These are phyloP conservation scores for Cinclus cinclus DNA, from an alignment of 2,113 vertebrate genomes.

Conservation along the genomic window DNA sequence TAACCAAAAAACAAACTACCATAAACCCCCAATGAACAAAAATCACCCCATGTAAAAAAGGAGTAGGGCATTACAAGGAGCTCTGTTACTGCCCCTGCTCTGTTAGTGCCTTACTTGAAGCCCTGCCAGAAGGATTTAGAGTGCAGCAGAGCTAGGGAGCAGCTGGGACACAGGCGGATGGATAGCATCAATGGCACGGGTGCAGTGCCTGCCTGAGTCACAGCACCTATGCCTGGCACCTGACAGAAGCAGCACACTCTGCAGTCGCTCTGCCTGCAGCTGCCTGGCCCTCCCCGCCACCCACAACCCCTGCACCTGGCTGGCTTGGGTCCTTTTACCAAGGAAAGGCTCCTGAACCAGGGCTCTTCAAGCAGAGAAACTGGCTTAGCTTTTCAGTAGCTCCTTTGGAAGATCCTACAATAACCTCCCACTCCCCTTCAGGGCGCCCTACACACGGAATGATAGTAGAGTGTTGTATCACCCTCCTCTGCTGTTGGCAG, in stretches of 20 bases:
- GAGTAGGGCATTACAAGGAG: background rate
- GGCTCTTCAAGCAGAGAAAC: background rate
- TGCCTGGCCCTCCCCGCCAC: too few species aligned
- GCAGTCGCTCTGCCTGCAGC: accelerated
- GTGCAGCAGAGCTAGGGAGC: background rate
- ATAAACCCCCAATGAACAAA: background rate
- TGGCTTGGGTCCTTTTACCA: background rate
- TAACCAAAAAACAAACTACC: background rate
- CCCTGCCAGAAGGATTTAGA: background rate
- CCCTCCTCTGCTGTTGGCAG: background rate
- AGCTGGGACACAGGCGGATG: background rate
- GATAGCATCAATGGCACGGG: background rate
- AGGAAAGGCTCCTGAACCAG: background rate
- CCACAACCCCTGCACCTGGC: background rate
- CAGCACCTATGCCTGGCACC: background rate
- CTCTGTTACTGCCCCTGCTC: background rate
- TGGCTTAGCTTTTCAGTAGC: background rate
- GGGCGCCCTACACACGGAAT: too few species aligned
- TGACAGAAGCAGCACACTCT: accelerated
- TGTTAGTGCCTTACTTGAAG: background rate
- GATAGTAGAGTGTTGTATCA: background rate
- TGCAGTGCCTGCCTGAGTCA: background rate
- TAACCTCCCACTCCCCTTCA: background rate
- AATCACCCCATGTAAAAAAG: accelerated
- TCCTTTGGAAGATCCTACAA: background rate